Conservation (phyloP, 2,888 invertebrate genomes). For the Diloba caeruleocephala region DNA sequence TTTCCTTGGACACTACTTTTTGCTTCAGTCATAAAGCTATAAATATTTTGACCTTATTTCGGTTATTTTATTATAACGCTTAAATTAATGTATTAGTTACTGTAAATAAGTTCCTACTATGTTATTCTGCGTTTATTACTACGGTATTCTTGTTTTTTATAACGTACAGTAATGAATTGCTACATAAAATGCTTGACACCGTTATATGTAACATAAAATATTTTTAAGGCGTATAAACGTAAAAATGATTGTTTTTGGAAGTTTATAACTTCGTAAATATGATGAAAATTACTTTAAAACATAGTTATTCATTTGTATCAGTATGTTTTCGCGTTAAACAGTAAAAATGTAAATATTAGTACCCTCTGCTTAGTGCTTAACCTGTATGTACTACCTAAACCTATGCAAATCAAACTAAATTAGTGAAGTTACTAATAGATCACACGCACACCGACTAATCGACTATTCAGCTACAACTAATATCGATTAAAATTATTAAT, state of each 20-base stretch:
- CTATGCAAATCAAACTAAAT: conserved; percentile 41
- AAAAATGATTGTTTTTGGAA: background rate
- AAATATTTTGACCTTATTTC: conserved; percentile 41
- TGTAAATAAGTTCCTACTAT: background rate
- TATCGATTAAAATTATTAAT: conserved; percentile 29
- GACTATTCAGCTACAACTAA: conserved; percentile 48
- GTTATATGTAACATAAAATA: background rate
- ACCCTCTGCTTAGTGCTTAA: conserved; percentile 54
- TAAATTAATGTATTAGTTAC: background rate
- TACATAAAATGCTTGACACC: background rate
- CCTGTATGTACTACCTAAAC: conserved; percentile 42
- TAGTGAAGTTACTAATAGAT: conserved; percentile 48
- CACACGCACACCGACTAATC: conserved; percentile 52
- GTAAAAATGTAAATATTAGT: conserved; percentile 41
- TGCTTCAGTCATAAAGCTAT: conserved; percentile 47
- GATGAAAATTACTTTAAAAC: too few species aligned
- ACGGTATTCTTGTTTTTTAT: background rate
- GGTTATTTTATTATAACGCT: conserved; percentile 9
- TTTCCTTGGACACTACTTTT: conserved; percentile 39
- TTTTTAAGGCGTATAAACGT: background rate
- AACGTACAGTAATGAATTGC: background rate
- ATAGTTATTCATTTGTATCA: background rate
- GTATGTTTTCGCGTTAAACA: conserved; percentile 27
- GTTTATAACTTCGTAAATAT: conserved; percentile 4
- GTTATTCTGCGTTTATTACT: too few species aligned